Base-by-base conservation (phyloP, 1,140 invertebrate genomes). In the Capitella teleta region DNA sequence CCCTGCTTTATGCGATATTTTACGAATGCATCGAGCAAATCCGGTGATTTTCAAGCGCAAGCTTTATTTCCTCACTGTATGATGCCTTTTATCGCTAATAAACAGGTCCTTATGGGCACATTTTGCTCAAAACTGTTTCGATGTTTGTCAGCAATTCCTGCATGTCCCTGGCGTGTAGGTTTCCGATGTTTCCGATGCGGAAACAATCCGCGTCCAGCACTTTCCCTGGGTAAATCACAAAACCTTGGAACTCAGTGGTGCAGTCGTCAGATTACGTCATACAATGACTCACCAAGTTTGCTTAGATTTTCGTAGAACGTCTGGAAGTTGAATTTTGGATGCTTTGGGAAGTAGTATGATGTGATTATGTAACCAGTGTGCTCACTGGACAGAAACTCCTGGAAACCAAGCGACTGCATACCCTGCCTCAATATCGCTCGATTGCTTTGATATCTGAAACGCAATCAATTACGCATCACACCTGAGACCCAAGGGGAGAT, bases 221-320 rank as follows among this genome's bases (percentile, higher is more conserved):
- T 62, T 77, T 77, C 0, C 75, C 76, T 12, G 76, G 74, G 54
- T 76, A 76, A 32, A 77, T 77, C 6, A 77, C 67, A 42, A 70
- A 68, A 53, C 66, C 74, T 76, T 57, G 44, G 57, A 55, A 34
- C 10, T 36, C 28, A 14, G 16, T 23, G 16, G n/a, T 47, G 36
- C 8, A 24, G n/a, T 12, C 21, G 14, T 34, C 32, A 34, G n/a
- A n/a, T n/a, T n/a, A n/a, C n/a, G n/a, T n/a, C 23, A 10, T 5
- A n/a, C 19, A 38, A 32, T n/a, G 21, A 47, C 42, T 53, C 57
- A 74, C 72, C 70, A 60, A 64, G 64, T 6, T 74, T 67, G 58
- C 68, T 74, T 1, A 77, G 61, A 45, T 57, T 61, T 8, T 59
- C 52, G 57, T 76, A 77, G 50, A 77, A 76, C 25, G 59, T 57